These are phyloP conservation scores for Dipodomys spectabilis DNA, from an alignment of 2,113 vertebrate genomes.

Conservation along the genomic window DNA sequence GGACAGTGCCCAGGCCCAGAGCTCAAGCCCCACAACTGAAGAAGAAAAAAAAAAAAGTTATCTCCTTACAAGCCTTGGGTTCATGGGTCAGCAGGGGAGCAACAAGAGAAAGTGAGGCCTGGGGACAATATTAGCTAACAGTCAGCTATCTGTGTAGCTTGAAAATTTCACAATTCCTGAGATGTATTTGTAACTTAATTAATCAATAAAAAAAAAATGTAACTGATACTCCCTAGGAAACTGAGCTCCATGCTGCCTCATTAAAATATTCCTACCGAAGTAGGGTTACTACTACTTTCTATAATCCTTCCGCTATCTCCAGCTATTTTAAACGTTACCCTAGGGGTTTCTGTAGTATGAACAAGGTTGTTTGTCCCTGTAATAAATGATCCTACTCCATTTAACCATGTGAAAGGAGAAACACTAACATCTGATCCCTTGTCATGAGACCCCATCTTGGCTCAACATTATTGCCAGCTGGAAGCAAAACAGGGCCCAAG, in stretches of 20 bases:
- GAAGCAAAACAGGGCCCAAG: slow-evolving; percentile 57
- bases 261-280: not conserved
- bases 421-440: slow-evolving; percentile 45
- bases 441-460: slow-evolving; percentile 61
- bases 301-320: not conserved
- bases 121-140: not conserved
- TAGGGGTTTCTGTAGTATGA: not conserved
- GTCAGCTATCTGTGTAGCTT: not conserved
- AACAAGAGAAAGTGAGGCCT: slow-evolving; percentile 3
- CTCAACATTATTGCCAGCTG: slow-evolving; percentile 52
- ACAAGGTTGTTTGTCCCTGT: not conserved
- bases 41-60: not conserved
- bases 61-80: not conserved
- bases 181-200: slow-evolving; percentile 8
- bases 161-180: slow-evolving; percentile 18
- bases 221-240: not conserved
- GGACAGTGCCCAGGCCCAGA: too few species aligned
- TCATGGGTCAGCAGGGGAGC: not conserved
- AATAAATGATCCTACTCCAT: slow-evolving; percentile 11
- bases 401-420: slow-evolving; percentile 54
- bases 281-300: not conserved
- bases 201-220: slow-evolving; percentile 46
- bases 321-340: slow-evolving; percentile 46
- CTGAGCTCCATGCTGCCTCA: not conserved
- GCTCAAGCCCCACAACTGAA: too few species aligned